phyloP scores from a whole-genome alignment of 1,140 invertebrate genomes.

The Lepidurus couesii region DNA sequence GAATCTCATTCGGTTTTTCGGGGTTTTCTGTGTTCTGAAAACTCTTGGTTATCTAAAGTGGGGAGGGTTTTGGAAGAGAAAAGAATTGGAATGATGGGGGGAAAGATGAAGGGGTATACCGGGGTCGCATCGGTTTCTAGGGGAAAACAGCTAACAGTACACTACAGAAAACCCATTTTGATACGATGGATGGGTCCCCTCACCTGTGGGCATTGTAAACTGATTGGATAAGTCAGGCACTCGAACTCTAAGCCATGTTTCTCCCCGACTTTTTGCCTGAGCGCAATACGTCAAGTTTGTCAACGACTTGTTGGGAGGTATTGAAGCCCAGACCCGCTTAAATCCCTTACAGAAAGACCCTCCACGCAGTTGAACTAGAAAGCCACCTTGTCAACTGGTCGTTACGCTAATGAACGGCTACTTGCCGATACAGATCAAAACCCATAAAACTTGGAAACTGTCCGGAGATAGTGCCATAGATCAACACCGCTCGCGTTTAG shows the following conservation, averaged over 20 bases:
- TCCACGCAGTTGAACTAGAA: background rate
- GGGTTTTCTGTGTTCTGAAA: background rate
- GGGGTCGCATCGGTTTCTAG: background rate
- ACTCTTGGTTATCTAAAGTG: background rate
- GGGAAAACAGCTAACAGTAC: background rate
- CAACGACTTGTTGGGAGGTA: constrained; percentile 14
- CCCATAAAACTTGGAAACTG: background rate
- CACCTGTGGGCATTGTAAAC: constrained; percentile 3
- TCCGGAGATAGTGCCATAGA: background rate
- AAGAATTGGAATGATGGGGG: background rate
- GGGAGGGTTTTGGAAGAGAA: background rate
- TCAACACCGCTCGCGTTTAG: background rate
- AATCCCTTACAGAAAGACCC: constrained; percentile 6
- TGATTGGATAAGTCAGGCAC: constrained; percentile 1
- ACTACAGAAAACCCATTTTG: background rate
- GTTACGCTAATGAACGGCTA: constrained; percentile 13
- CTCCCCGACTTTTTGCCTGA: background rate
- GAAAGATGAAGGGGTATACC: constrained; percentile 12
- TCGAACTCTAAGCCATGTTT: background rate
- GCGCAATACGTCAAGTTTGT: background rate
- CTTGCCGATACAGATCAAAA: constrained; percentile 11
- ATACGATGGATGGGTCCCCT: constrained; percentile 8
- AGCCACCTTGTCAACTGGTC: constrained; percentile 7
- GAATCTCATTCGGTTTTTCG: background rate
- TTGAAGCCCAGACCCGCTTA: background rate